Conservation (phyloP, 2,113 vertebrate genomes). For the Dicaeum eximium region DNA sequence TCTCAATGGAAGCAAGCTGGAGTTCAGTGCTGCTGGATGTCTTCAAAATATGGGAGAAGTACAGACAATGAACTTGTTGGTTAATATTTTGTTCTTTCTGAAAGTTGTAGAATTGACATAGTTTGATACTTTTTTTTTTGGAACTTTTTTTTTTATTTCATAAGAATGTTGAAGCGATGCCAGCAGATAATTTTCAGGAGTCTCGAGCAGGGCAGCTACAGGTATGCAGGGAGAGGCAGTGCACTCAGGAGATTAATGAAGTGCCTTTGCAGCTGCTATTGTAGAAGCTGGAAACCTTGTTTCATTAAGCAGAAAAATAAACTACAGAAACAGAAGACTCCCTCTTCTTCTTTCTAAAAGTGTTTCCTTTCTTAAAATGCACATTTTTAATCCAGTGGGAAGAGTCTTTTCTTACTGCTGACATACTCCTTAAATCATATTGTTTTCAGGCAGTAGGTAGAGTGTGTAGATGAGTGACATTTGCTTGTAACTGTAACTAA, state of each 20-base stretch:
- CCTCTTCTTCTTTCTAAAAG: slow-evolving; percentile 58
- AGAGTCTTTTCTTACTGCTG: slow-evolving; percentile 67
- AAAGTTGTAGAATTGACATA: not conserved
- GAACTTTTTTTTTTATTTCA: not conserved
- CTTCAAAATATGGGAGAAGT: not conserved
- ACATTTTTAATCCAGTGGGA: slow-evolving; percentile 66
- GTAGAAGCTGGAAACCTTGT: slow-evolving; percentile 56
- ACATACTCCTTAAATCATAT: slow-evolving; percentile 64
- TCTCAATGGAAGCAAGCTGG: not conserved
- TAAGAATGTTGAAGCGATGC: not conserved
- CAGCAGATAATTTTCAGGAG: slow-evolving; percentile 43
- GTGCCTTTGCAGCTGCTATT: slow-evolving; percentile 51
- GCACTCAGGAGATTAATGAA: slow-evolving; percentile 47
- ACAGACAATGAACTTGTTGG: not conserved
- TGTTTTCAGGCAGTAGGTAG: slow-evolving; percentile 64
- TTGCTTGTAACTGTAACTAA: slow-evolving; percentile 61
- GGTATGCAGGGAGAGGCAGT: slow-evolving; percentile 54
- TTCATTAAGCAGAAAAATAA: slow-evolving; percentile 70
- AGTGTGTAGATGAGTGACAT: slow-evolving; percentile 65
- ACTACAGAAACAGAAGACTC: slow-evolving; percentile 65
- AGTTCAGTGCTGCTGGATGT: not conserved
- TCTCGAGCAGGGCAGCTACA: slow-evolving; percentile 39
- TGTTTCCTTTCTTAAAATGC: slow-evolving; percentile 66
- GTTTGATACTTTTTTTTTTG: not conserved
- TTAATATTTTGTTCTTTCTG: not conserved